Evolutionary conservation across 1,140 invertebrate genomes (phyloP).

Genomic region (Drosophila sucinea): DNA sequence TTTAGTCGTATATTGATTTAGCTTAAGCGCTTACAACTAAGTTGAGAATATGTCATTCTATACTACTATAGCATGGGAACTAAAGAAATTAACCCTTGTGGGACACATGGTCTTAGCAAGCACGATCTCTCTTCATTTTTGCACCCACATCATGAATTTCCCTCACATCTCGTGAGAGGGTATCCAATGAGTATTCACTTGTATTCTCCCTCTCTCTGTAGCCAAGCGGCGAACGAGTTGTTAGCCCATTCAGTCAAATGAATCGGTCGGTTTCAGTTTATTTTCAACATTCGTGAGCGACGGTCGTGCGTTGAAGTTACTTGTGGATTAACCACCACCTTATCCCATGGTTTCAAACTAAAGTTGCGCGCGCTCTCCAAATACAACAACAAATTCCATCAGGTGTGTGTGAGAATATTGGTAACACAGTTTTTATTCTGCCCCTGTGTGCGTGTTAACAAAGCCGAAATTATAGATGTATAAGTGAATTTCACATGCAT

Average conservation of each 20-base stretch:
- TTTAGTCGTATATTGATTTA: no score
- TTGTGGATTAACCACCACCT: not conserved
- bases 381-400: constrained; percentile 39
- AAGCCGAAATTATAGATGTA: constrained; percentile 46
- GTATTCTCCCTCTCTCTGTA: not conserved
- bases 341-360: constrained; percentile 5
- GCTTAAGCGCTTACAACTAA: no score
- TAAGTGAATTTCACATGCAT: constrained; percentile 21
- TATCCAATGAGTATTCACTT: not conserved
- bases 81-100: not conserved
- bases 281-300: constrained; percentile 51
- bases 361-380: constrained; percentile 63
- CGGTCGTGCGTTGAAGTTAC: constrained; percentile 38
- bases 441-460: constrained; percentile 62
- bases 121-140: not conserved
- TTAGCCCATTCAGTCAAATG: constrained; percentile 4
- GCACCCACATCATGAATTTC: constrained; percentile 6
- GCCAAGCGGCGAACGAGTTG: constrained; percentile 5
- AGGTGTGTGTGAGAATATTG: constrained; percentile 61
- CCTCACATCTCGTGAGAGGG: no score
- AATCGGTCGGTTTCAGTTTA: constrained; percentile 36
- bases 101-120: not conserved
- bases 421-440: constrained; percentile 55
- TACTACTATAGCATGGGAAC: no score
- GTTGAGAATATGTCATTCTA: no score